A percentile compares a stretch with the other conserved stretches of the same genome.
Evolutionary conservation across 2,113 vertebrate species (phyloP).

Genomic region (Corvus cornix): DNA sequence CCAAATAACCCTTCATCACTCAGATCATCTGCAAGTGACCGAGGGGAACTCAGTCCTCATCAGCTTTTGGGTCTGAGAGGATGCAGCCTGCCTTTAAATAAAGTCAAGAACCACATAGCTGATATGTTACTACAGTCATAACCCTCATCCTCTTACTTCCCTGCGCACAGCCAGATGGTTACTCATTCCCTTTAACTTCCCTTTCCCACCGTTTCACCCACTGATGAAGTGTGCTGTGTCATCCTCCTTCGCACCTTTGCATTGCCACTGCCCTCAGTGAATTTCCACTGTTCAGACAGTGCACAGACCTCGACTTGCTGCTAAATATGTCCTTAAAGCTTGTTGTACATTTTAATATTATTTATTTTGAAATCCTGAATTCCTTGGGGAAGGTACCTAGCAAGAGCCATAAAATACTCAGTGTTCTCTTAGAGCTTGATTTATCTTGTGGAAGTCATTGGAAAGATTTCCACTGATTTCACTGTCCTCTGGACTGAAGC

Average conservation of each 20-base stretch:
- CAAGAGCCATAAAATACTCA: background rate
- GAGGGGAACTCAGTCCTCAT: background rate
- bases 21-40: background rate
- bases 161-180: background rate
- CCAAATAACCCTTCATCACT: background rate
- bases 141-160: background rate
- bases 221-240: background rate
- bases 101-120: background rate
- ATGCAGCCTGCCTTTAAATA: background rate
- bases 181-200: background rate
- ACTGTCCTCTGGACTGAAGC: background rate
- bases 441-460: background rate
- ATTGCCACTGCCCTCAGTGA: background rate
- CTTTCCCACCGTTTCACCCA: rapidly evolving
- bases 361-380: background rate
- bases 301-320: rapidly evolving
- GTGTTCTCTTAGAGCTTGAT: background rate
- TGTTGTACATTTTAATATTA: background rate
- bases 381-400: background rate
- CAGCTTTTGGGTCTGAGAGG: background rate
- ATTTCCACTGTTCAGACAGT: background rate
- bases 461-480: background rate
- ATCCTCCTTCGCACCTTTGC: background rate
- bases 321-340: background rate
- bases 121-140: background rate